Percentiles rank a stretch among this genome's conserved stretches.
phyloP scores from a whole-genome alignment of 2,113 vertebrate species.

The Sarotherodon lohbergeri region DNA sequence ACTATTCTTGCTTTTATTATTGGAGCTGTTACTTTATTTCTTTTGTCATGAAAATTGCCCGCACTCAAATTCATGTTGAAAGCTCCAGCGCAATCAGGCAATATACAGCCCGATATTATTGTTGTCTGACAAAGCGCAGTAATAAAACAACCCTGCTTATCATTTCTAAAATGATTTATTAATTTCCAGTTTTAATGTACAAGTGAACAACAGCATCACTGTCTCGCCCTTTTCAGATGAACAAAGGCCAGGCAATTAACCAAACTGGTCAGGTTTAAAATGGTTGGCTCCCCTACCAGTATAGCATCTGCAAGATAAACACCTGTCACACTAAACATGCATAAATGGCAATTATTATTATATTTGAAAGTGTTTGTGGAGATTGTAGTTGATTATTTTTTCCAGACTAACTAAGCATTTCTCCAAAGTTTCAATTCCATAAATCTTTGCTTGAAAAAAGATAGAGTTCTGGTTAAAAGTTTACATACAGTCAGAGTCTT shows the following conservation, averaged over 20 bases:
- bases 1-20: neutral
- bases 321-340: neutral
- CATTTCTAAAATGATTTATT: neutral
- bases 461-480: accelerated
- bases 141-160: neutral
- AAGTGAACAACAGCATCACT: neutral
- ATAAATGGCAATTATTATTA: neutral
- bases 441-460: neutral
- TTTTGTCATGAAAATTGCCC: neutral
- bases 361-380: neutral
- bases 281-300: neutral
- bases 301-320: neutral
- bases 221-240: neutral
- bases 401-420: neutral
- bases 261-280: neutral
- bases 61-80: neutral
- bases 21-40: neutral
- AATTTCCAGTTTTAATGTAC: neutral
- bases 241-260: neutral
- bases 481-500: neutral
- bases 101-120: neutral
- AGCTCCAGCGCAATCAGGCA: neutral
- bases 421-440: neutral
- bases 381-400: neutral
- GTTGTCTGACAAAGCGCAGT: neutral